Evolutionary conservation across 2,888 invertebrate species (phyloP).

Genomic region (Mesorhabditis spiculigera): DNA sequence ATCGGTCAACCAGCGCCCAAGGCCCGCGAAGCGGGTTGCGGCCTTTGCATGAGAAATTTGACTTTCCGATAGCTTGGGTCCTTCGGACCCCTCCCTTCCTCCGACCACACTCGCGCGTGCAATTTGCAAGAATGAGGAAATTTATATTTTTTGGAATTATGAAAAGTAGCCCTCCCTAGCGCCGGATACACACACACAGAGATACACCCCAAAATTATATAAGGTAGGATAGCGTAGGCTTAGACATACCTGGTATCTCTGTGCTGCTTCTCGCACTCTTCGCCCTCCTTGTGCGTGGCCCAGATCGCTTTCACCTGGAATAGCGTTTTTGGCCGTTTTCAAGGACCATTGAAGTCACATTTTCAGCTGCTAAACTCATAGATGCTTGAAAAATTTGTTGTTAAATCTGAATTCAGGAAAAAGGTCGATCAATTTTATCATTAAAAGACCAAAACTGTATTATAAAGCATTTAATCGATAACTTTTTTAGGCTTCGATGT

Average conservation of each 20-base stretch:
- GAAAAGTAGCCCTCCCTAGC: neutral
- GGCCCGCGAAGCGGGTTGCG: too few species aligned
- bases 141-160: neutral
- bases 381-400: neutral
- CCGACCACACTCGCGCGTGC: too few species aligned
- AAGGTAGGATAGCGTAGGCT: conserved; percentile 19
- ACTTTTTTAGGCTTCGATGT: too few species aligned
- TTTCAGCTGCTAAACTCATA: too few species aligned
- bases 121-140: too few species aligned
- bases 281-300: conserved; percentile 48
- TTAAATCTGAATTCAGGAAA: neutral
- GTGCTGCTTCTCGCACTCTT: conserved; percentile 41
- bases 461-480: too few species aligned
- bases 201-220: neutral
- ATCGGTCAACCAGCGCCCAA: too few species aligned
- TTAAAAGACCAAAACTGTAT: too few species aligned
- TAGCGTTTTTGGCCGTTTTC: neutral
- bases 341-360: too few species aligned
- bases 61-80: too few species aligned
- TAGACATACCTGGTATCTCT: conserved; percentile 32
- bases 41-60: too few species aligned
- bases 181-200: neutral
- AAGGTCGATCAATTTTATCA: neutral
- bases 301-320: conserved; percentile 35
- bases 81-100: too few species aligned